Evolutionary conservation across 2,113 vertebrate genomes (phyloP), one percentile per base, ranked within the genome.

Genomic region (Rhegmatorhina hoffmannsi): DNA sequence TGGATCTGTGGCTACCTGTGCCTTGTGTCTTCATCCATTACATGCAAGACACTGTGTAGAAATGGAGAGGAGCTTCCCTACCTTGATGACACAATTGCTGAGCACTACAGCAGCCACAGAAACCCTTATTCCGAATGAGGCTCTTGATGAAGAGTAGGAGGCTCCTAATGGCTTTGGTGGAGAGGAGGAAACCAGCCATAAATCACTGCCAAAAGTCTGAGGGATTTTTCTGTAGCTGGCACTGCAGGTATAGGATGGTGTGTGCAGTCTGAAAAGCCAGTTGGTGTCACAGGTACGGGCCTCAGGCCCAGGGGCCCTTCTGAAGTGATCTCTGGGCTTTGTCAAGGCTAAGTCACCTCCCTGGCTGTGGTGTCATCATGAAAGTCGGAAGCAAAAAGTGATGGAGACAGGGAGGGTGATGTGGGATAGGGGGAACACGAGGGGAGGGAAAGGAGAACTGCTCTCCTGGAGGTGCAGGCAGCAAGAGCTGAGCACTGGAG

Each of bases 191-290:
- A 77, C 12, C 74, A 85, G 33, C 25, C 28, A 40, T 67, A 80
- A 94, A 89, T 55, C 67, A 74, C 46, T 50, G 70, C 25, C 60
- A 25, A 23, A 86, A 78, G 44, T 43, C 69, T 64, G 52, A 78
- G 33, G 31, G 72, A 66, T 20, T 40, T 78, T 49, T 36, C 68
- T 62, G 55, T 19, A 66, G 43, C 43, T 76, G 56, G 13, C 1
- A 1, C 47, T 1, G 3, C n/a, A 31, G 85, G 19, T 40, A 40
- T 49, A 44, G 17, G 25, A 40, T 0, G 2, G 23, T 2, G 4
- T 38, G 46, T 38, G 66, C 29, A 44, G 59, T 34, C 73, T 81
- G 50, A 63, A 92, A 58, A 92, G 40, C 21, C 53, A 52, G 1
- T 2, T 77, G 34, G 13, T 67, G 26, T 49, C 23, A 3, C 38